A percentile compares a stretch with the other conserved stretches of the same genome.
Evolutionary conservation across 2,797 vertebrate species (phyloP).

Genomic region (Sebastes matsubarae): DNA sequence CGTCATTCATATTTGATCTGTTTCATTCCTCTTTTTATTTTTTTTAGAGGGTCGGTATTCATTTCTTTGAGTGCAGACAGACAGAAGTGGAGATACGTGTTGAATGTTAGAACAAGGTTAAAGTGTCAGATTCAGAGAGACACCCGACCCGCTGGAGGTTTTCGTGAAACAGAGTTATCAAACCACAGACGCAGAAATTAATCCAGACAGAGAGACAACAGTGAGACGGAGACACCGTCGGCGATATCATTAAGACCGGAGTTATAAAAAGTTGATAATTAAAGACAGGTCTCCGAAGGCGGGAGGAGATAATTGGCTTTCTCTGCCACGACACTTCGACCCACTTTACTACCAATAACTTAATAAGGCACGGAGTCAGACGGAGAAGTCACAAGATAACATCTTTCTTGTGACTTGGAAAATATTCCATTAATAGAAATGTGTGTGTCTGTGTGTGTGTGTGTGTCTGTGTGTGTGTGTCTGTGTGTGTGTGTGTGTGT

Average conservation of each 20-base stretch:
- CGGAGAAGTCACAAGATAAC: constrained; percentile 45
- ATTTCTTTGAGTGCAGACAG: constrained; percentile 50
- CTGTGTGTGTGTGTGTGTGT: background rate
- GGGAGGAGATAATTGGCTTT: constrained; percentile 74
- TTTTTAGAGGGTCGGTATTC: background rate
- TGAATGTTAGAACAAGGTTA: constrained; percentile 45
- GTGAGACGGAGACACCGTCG: constrained; percentile 52
- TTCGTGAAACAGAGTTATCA: constrained; percentile 66
- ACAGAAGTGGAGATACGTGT: background rate
- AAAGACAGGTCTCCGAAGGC: constrained; percentile 73
- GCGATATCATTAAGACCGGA: constrained; percentile 69
- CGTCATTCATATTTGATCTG: background rate
- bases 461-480: background rate
- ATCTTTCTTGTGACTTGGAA: constrained; percentile 28
- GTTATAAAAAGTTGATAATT: constrained; percentile 83
- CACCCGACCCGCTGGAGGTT: constrained; percentile 3
- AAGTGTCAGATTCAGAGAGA: constrained; percentile 27
- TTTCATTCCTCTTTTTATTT: background rate
- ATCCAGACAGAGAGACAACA: constrained; percentile 33
- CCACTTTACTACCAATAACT: constrained; percentile 76
- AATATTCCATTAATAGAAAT: background rate
- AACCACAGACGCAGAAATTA: constrained; percentile 46
- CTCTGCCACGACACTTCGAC: constrained; percentile 65
- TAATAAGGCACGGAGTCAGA: constrained; percentile 60
- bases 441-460: background rate